These are phyloP conservation scores for Diarsia dahlii DNA, from an alignment of 2,888 invertebrate species.

Conservation along the genomic window DNA sequence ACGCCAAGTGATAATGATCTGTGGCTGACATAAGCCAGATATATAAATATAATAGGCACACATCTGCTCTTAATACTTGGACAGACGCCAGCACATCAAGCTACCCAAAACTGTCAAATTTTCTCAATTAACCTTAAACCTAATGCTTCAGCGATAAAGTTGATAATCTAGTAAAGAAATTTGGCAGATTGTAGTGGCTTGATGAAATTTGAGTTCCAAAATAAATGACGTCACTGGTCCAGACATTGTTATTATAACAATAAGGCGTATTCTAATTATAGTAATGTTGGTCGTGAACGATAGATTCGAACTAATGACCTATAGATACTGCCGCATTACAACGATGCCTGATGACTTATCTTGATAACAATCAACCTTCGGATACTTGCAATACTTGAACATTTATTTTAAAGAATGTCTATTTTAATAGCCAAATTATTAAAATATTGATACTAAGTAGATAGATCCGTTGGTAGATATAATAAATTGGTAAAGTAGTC, in stretches of 20 bases:
- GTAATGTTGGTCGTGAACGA: conserved; percentile 58
- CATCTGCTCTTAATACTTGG: too few relatives aligned
- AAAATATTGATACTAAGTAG: background rate
- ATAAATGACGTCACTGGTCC: conserved; percentile 1
- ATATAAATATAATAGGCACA: too few relatives aligned
- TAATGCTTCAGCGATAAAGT: too few relatives aligned
- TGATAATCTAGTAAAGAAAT: too few relatives aligned
- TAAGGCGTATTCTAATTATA: conserved; percentile 46
- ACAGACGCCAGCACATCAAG: too few relatives aligned
- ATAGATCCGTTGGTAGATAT: background rate
- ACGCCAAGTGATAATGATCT: too few relatives aligned
- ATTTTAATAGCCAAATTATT: conserved; percentile 48
- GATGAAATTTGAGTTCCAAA: background rate
- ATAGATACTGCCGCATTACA: conserved; percentile 75
- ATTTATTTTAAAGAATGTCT: conserved; percentile 68
- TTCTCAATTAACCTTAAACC: too few relatives aligned
- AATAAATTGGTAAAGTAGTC: background rate
- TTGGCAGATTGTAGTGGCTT: too few relatives aligned
- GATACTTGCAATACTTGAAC: conserved; percentile 65
- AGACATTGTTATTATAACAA: conserved; percentile 13
- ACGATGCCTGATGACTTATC: conserved; percentile 67
- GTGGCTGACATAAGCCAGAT: too few relatives aligned
- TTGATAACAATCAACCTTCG: conserved; percentile 72
- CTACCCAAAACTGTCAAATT: too few relatives aligned
- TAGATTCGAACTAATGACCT: conserved; percentile 68